Percentiles rank a stretch among this genome's conserved stretches.
phyloP scores from a whole-genome alignment of 2,113 vertebrate species.

The Vombatus ursinus region DNA sequence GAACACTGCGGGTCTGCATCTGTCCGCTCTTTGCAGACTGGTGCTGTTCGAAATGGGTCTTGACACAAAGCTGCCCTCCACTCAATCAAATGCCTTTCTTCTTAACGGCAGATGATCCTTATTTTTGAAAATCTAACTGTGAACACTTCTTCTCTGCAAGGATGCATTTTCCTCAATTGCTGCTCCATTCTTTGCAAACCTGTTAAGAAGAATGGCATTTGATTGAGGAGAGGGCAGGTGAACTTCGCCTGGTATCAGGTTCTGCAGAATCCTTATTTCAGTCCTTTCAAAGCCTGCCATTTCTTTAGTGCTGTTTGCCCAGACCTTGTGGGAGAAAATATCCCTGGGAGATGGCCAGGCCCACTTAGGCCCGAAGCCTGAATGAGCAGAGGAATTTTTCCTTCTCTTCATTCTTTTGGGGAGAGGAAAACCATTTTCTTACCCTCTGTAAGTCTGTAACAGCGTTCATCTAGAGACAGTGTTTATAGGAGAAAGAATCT shows the following conservation, averaged over 20 bases:
- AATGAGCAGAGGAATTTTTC: background rate
- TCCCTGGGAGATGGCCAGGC: background rate
- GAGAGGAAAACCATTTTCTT: background rate
- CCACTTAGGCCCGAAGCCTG: background rate
- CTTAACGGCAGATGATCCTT: background rate
- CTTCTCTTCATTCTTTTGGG: background rate
- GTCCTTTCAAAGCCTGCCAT: background rate
- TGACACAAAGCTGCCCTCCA: background rate
- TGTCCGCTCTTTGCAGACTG: background rate
- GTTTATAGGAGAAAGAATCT: background rate
- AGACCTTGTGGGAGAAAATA: background rate
- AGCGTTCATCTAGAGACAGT: background rate
- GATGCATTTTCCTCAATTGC: background rate
- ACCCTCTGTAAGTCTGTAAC: background rate
- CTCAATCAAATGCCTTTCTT: background rate
- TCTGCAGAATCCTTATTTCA: accelerated
- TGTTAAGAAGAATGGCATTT: background rate
- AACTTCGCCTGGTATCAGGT: background rate
- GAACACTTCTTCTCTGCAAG: background rate
- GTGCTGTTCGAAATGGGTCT: background rate
- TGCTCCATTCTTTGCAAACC: background rate
- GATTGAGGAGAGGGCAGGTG: background rate
- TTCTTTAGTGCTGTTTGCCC: background rate
- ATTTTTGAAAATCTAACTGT: background rate
- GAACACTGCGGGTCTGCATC: background rate